Base-by-base conservation (phyloP, 37 sponge, comb jelly and placozoan species). In the Chondrosia reniformis region DNA sequence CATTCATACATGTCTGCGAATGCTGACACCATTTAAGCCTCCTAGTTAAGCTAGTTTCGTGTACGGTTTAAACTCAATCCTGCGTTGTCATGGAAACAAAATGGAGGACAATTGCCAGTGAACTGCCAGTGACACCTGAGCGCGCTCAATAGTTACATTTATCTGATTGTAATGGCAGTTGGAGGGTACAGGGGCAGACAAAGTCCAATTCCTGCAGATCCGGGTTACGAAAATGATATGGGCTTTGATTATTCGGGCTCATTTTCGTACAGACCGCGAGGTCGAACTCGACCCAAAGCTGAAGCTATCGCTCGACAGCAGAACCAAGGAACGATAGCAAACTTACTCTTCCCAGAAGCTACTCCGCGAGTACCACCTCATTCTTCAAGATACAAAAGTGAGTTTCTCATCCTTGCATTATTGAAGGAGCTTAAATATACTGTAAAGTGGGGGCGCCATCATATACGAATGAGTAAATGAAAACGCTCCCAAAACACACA, bases 131-230 rank as follows among this genome's bases (percentile, higher is more conserved):
- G n/a, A n/a, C n/a, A n/a, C n/a, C n/a, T n/a, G n/a, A n/a, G n/a
- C n/a, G n/a, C n/a, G 8, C 27, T 28, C 27, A 24, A 8, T 56
- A 2, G 6, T 56, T 6, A 3, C 8, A 56, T 2, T 19, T 2
- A 56, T 24, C 58, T 56, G 6, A 56, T 3, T 24, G 7, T 8
- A 40, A 69, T 69, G 72, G 42, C 72, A 34, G 31, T 46, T 7
- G 13, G 7, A 0, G 25, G n/a, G 31, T 40, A 22, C 0, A 67
- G 80, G 76, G 28, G 57, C 34, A 44, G 49, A 5, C 33, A 42
- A 25, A 56, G 79, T 33, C 85, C 85, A 21, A 32, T 85, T 45
- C 40, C 80, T 33, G 54, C 74, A 19, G 80, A 85, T 79, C 85
- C 85, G 45, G 85, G 85, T 39, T 85, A 79, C 28, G 85, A 85